Percentiles rank a stretch among this genome's conserved stretches.
Conservation (phyloP, 1,140 invertebrate species). For the Ylistrum balloti region DNA sequence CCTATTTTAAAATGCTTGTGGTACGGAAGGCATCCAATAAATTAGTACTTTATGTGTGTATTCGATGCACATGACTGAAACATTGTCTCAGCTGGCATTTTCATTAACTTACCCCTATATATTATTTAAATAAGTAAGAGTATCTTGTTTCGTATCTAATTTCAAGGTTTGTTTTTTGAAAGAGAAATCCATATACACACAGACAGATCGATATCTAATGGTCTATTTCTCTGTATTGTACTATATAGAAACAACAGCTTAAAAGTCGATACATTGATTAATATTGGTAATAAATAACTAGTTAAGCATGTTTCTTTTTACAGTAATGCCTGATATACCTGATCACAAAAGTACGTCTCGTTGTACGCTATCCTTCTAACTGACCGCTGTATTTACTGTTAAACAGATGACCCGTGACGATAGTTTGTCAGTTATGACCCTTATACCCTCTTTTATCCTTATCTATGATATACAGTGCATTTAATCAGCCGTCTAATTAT, state of each 20-base stretch:
- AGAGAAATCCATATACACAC: neutral
- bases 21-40: neutral
- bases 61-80: neutral
- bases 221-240: too few species aligned
- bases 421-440: too few species aligned
- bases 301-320: too few species aligned
- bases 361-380: too few species aligned
- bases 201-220: neutral
- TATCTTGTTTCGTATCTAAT: neutral
- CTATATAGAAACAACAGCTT: neutral
- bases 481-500: too few species aligned
- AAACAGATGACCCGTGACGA: too few species aligned
- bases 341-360: too few species aligned
- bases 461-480: too few species aligned
- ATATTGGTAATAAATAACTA: too few species aligned
- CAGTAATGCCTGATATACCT: too few species aligned
- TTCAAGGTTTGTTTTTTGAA: neutral
- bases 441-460: too few species aligned
- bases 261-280: neutral
- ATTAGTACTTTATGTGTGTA: neutral
- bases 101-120: neutral
- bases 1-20: neutral
- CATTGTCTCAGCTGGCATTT: neutral
- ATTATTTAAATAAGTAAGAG: neutral
- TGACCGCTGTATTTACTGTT: too few species aligned